A percentile compares a stretch with the other conserved stretches of the same genome.
phyloP scores from a whole-genome alignment of 1,140 invertebrate species.

The Parasteatoda tepidariorum region DNA sequence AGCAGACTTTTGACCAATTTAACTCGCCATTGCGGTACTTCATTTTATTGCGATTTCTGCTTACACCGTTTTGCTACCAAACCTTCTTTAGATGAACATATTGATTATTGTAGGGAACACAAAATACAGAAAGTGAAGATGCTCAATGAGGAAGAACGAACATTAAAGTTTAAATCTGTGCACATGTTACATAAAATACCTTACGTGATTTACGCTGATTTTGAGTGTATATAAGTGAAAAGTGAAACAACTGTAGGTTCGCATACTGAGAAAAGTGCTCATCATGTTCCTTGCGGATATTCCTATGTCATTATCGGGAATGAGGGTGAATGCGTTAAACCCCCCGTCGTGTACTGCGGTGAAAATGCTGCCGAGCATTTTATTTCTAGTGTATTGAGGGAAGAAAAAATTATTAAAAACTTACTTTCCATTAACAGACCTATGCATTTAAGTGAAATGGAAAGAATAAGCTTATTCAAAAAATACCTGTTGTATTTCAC shows the following conservation, averaged over 20 bases:
- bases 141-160: neutral
- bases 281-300: neutral
- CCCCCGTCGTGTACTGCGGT: neutral
- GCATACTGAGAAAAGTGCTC: neutral
- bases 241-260: too few relatives aligned
- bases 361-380: neutral
- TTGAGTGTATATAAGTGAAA: neutral
- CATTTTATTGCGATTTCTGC: neutral
- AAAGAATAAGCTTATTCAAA: neutral
- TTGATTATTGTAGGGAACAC: neutral
- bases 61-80: neutral
- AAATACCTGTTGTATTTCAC: slow-evolving; percentile 11
- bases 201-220: slow-evolving; percentile 13
- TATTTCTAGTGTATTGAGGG: neutral
- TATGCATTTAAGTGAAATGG: too few relatives aligned
- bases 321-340: neutral
- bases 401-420: too few relatives aligned
- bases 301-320: neutral
- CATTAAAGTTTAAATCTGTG: neutral
- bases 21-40: neutral
- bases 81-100: neutral
- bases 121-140: neutral
- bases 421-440: too few relatives aligned
- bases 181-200: neutral
- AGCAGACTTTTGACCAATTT: neutral